These are phyloP conservation scores for Tringa solitaria DNA, from an alignment of 2,113 vertebrate genomes.

Conservation along the genomic window DNA sequence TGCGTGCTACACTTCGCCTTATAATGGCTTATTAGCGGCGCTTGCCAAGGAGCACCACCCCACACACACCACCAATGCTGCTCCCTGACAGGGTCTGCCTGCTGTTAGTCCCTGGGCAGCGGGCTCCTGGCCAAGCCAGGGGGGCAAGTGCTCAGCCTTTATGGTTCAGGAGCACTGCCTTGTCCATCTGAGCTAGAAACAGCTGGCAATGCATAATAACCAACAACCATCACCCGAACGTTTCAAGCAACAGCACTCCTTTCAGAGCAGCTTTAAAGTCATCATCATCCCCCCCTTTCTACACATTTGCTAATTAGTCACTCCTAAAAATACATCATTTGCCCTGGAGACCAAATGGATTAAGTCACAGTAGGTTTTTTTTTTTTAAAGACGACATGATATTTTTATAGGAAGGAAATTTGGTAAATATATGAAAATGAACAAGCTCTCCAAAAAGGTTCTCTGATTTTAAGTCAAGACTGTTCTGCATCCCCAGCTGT, in stretches of 20 bases:
- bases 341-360: constrained; percentile 24
- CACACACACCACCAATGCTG: fast-evolving
- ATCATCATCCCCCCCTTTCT: neutral
- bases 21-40: neutral
- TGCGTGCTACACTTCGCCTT: neutral
- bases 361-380: neutral
- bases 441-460: constrained; percentile 21
- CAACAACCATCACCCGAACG: neutral
- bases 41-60: neutral
- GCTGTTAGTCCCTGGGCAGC: fast-evolving
- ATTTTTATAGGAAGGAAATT: constrained; percentile 25
- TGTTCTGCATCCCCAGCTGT: constrained; percentile 41
- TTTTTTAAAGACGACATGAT: neutral
- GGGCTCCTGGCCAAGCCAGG: neutral
- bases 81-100: neutral
- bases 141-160: neutral
- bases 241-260: neutral
- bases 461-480: constrained; percentile 49
- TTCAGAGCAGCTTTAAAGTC: neutral
- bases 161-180: neutral
- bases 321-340: constrained; percentile 41
- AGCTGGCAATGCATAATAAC: neutral
- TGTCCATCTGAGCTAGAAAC: neutral
- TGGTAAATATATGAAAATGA: constrained; percentile 35
- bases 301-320: neutral